These are phyloP conservation scores for Caloenas nicobarica DNA, from an alignment of 2,113 vertebrate genomes.

Conservation along the genomic window DNA sequence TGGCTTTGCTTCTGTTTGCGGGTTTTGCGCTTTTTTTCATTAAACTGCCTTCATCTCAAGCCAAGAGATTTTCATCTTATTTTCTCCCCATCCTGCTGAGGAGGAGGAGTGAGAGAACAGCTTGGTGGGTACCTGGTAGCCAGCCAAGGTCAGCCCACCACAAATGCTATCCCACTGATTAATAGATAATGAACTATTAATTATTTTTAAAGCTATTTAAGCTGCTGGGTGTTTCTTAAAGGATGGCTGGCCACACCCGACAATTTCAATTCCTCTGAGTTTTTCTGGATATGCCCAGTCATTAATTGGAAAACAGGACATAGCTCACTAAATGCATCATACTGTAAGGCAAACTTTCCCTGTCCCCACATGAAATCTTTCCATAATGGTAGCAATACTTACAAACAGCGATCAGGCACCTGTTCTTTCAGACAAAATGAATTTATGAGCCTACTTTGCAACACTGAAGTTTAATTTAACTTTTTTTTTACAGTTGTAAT, in stretches of 20 bases:
- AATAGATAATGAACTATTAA: background rate
- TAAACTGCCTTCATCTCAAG: background rate
- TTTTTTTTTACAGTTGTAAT: background rate
- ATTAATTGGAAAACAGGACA: background rate
- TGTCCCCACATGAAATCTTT: background rate
- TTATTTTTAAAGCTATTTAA: background rate
- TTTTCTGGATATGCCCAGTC: background rate
- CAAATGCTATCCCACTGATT: background rate
- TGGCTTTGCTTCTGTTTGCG: background rate
- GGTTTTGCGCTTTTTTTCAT: background rate
- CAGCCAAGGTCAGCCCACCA: background rate
- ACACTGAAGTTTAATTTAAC: conserved; percentile 20
- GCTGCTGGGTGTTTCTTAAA: background rate
- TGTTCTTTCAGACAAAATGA: background rate
- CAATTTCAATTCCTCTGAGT: background rate
- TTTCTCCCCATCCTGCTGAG: background rate
- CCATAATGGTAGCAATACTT: background rate
- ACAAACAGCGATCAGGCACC: background rate
- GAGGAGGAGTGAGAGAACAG: background rate
- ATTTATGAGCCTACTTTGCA: background rate
- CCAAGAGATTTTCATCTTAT: background rate
- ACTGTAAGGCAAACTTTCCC: background rate
- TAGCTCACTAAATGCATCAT: background rate
- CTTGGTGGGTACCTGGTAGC: background rate
- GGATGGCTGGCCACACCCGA: background rate